Evolutionary conservation across 1,140 invertebrate species (phyloP).

Genomic region (Trachymyrmex cornetzi): DNA sequence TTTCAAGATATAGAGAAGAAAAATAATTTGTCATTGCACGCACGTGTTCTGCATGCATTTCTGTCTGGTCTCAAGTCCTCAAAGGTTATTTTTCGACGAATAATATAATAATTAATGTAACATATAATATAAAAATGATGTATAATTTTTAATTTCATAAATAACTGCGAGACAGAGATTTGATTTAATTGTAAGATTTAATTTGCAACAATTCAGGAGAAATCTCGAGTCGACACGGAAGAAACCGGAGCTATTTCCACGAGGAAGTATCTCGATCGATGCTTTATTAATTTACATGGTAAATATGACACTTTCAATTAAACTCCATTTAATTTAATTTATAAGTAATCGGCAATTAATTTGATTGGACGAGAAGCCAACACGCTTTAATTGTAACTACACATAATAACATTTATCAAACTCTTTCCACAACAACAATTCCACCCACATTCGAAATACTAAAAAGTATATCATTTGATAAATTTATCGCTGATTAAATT

Average conservation of each 20-base stretch:
- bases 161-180: background rate
- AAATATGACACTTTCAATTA: background rate
- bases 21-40: background rate
- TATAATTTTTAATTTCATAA: slow-evolving; percentile 7
- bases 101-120: background rate
- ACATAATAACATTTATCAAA: background rate
- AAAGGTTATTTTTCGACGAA: slow-evolving; percentile 9
- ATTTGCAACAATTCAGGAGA: slow-evolving; percentile 6
- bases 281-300: background rate
- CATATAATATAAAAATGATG: background rate
- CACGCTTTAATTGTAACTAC: background rate
- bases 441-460: background rate
- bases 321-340: slow-evolving; percentile 17
- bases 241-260: background rate
- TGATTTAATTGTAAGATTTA: background rate
- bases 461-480: background rate
- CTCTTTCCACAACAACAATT: background rate
- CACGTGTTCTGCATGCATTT: slow-evolving; percentile 1
- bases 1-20: slow-evolving; percentile 5
- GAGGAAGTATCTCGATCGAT: background rate
- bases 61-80: background rate
- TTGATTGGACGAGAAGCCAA: too few species aligned
- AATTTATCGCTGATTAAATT: background rate
- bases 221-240: background rate
- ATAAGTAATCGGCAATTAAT: background rate